Percentiles rank a stretch among this genome's conserved stretches.
phyloP scores from a whole-genome alignment of 2,888 invertebrate species.

The Sisyra nigra region DNA sequence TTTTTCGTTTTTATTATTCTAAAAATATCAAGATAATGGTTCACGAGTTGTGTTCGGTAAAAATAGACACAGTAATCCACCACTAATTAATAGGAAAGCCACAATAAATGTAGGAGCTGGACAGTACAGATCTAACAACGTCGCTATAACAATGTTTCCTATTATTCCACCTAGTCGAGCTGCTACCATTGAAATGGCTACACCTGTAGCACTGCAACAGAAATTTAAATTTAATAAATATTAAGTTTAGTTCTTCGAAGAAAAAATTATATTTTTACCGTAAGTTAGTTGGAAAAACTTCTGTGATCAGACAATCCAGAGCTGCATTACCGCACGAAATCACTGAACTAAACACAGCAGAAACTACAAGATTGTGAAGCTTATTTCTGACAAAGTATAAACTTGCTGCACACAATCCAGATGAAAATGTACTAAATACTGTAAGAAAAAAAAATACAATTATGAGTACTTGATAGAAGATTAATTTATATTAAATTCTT shows the following conservation, averaged over 20 bases:
- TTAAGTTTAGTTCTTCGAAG: not conserved
- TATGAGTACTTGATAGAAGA: not conserved
- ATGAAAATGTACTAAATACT: conserved; percentile 76
- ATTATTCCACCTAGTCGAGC: conserved; percentile 80
- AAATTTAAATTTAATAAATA: conserved; percentile 1
- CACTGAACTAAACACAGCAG: conserved; percentile 73
- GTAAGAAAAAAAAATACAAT: conserved; percentile 26
- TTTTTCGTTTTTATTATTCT: conserved; percentile 4
- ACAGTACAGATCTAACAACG: conserved; percentile 73
- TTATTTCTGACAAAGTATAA: conserved; percentile 77
- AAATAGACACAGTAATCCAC: conserved; percentile 74
- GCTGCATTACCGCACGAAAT: conserved; percentile 83
- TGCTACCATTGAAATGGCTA: conserved; percentile 80
- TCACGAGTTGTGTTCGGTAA: conserved; percentile 80
- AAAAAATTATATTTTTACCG: conserved; percentile 32
- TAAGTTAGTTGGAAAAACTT: conserved; percentile 83
- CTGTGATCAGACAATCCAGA: conserved; percentile 81
- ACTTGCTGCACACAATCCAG: conserved; percentile 66
- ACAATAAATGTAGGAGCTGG: conserved; percentile 87
- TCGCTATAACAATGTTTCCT: conserved; percentile 78
- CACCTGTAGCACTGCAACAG: conserved; percentile 66
- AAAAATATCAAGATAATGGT: conserved; percentile 31
- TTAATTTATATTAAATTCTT: no score
- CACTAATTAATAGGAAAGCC: conserved; percentile 67
- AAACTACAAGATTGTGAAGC: conserved; percentile 65